Base-by-base conservation (phyloP, 2,113 vertebrate species). In the Ceyx melanurus region DNA sequence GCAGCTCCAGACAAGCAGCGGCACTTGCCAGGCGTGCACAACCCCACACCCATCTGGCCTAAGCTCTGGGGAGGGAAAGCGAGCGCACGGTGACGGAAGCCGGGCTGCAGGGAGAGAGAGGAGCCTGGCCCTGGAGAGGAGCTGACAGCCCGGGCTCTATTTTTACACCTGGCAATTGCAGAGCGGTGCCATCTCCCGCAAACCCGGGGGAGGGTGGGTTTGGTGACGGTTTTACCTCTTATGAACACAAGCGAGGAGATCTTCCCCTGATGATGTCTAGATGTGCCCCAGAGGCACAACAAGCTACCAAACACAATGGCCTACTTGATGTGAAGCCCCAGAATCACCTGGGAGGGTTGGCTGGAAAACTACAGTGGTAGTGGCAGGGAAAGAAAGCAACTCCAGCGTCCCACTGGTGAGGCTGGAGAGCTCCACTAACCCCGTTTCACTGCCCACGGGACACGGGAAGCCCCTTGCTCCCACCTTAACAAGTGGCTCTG, bases 281-380 rank as follows among this genome's bases (percentile, higher is more conserved):
- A 5, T 28, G 7, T 0, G 5, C 5, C 37, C 65, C 77, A 57
- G 57, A 4, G 60, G 57, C 33, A 25, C 23, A 28, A 46, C 9
- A 31, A 16, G 61, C 16, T 3, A 58, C 29, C 4, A 1, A 29
- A 33, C 14, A 65, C 23, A 8, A 3, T 0, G 0, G 35, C 46
- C 66, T 29, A 8, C 53, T 23, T 7, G 57, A 42, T 57, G 67
- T 4, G 54, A 48, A 21, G 26, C 21, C 21, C 13, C 84, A 15
- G 71, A 35, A 45, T 9, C 29, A 29, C 16, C 15, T 7, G 3
- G 51, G 67, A 46, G 0, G 5, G 35, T 0, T 0, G 0, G 19
- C 18, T 91, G 88, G 85, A 57, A 57, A 73, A 56, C 40, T 23
- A 26, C 42, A 18, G 16, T 2, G 18, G 54, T 31, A 28, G 76